These are phyloP conservation scores for Characodon lateralis DNA, from an alignment of 2,797 vertebrate species.

Conservation along the genomic window DNA sequence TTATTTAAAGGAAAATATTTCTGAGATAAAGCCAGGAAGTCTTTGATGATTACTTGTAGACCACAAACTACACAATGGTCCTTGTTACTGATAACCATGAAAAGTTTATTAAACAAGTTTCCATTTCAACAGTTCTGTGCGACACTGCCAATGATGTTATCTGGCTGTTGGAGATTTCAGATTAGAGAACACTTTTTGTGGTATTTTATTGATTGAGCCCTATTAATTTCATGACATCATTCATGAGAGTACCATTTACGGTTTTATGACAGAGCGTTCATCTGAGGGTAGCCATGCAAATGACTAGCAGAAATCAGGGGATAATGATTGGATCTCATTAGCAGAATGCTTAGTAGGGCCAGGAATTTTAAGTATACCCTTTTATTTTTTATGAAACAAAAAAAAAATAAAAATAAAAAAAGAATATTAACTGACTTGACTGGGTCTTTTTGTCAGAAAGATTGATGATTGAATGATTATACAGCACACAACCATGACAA, in stretches of 20 bases:
- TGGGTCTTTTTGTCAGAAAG: background rate
- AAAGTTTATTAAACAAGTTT: background rate
- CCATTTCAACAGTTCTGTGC: background rate
- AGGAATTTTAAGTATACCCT: background rate
- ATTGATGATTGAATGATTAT: background rate
- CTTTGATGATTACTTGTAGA: background rate
- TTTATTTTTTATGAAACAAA: background rate
- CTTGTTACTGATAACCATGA: too few relatives aligned
- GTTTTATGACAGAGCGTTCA: background rate
- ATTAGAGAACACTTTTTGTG: slow-evolving; percentile 2
- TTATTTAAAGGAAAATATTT: background rate
- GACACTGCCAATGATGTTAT: background rate
- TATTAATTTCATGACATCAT: background rate
- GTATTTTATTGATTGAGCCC: background rate
- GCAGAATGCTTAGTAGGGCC: background rate
- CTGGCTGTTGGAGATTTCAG: background rate
- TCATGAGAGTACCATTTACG: background rate
- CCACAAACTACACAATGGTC: background rate
- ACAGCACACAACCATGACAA: background rate
- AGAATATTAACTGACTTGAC: background rate
- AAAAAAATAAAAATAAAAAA: too few relatives aligned
- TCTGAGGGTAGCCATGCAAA: background rate
- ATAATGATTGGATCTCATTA: background rate
- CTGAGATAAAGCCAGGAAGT: background rate
- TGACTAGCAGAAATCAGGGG: background rate